phyloP scores from a whole-genome alignment of 2,113 vertebrate species.

The Maccullochella peelii region DNA sequence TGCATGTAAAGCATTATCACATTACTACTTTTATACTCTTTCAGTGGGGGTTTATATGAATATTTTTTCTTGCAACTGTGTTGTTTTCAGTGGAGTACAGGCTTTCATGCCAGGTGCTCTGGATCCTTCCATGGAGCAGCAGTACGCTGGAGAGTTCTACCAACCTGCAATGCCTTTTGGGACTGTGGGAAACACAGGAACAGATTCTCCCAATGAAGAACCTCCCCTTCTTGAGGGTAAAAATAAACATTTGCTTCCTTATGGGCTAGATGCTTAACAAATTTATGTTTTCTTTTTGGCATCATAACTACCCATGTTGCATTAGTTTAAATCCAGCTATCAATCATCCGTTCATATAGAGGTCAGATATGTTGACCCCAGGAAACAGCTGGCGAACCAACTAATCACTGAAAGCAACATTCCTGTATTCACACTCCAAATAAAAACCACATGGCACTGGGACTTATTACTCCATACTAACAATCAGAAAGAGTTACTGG shows the following conservation, averaged over 20 bases:
- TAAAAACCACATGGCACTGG: slow-evolving; percentile 2
- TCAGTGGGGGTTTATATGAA: neutral
- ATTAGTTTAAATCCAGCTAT: neutral
- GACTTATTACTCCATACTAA: neutral
- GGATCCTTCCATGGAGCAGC: slow-evolving; percentile 42
- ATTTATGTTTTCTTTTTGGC: neutral
- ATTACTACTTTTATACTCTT: neutral
- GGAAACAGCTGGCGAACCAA: neutral
- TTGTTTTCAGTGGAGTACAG: slow-evolving; percentile 29
- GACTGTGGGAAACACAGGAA: slow-evolving; percentile 57
- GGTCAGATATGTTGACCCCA: neutral
- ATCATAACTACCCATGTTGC: neutral
- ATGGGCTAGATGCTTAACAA: neutral
- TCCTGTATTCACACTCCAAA: neutral
- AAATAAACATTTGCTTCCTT: neutral
- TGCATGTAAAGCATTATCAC: neutral
- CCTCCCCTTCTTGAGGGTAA: slow-evolving; percentile 90
- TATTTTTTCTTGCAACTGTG: neutral
- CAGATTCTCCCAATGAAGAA: slow-evolving; percentile 85
- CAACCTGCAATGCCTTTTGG: slow-evolving; percentile 75
- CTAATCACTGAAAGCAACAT: neutral
- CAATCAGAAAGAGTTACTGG: neutral
- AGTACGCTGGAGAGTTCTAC: slow-evolving; percentile 81
- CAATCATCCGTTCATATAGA: neutral
- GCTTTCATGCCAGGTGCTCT: slow-evolving; percentile 21